phyloP scores from a whole-genome alignment of 2,797 vertebrate genomes.

The Poecilia gillii region DNA sequence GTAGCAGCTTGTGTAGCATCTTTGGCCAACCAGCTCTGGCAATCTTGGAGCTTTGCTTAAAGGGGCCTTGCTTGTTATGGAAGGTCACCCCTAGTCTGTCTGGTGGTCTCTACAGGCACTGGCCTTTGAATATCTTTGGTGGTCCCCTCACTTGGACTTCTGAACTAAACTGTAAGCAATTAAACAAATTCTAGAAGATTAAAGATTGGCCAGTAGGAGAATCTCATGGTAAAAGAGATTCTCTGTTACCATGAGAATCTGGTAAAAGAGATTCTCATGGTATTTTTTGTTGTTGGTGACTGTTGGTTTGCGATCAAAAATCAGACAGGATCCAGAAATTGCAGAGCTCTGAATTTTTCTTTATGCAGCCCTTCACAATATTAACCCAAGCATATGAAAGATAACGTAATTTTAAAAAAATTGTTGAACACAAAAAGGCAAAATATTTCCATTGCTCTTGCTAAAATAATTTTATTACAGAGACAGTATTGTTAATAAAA shows the following conservation, averaged over 20 bases:
- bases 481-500: too few relatives aligned
- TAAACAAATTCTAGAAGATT: not conserved
- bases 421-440: too few relatives aligned
- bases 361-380: not conserved
- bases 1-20: not conserved
- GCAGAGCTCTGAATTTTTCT: too few relatives aligned
- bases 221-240: not conserved
- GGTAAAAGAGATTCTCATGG: too few relatives aligned
- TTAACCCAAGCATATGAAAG: not conserved
- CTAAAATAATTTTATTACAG: too few relatives aligned
- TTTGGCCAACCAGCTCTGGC: not conserved
- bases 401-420: too few relatives aligned
- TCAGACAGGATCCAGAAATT: too few relatives aligned
- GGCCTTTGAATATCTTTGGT: not conserved
- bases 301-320: too few relatives aligned
- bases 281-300: too few relatives aligned
- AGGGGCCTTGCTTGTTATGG: not conserved
- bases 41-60: not conserved
- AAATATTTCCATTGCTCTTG: too few relatives aligned
- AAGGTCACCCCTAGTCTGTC: not conserved
- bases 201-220: not conserved
- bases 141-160: not conserved
- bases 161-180: not conserved
- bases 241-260: too few relatives aligned
- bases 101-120: not conserved